Evolutionary conservation across 2,113 vertebrate species (phyloP).

Genomic region (Silurus asotus): DNA sequence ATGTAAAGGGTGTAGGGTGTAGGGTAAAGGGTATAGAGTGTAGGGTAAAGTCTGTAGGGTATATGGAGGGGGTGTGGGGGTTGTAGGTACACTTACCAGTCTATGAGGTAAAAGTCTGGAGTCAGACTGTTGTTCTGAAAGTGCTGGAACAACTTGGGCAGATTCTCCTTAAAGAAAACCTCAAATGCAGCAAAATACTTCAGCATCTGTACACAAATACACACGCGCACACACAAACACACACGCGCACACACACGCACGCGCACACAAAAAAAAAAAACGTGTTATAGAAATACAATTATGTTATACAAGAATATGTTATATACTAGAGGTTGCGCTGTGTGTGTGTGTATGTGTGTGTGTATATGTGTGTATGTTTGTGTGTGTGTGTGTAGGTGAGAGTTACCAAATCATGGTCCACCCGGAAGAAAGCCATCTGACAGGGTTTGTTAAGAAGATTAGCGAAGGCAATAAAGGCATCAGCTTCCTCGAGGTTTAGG

Average conservation of each 20-base stretch:
- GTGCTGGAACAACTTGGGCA: slow-evolving; percentile 92
- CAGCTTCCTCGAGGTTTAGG: slow-evolving; percentile 94
- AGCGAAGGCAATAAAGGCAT: slow-evolving; percentile 97
- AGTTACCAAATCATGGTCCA: slow-evolving; percentile 92
- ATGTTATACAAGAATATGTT: too few relatives aligned
- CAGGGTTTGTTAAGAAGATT: slow-evolving; percentile 98
- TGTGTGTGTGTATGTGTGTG: slow-evolving; percentile 2
- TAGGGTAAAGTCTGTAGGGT: too few relatives aligned
- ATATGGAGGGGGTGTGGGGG: not conserved
- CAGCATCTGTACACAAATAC: slow-evolving; percentile 84
- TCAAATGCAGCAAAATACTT: slow-evolving; percentile 98
- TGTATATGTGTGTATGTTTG: slow-evolving; percentile 9
- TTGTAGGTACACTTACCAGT: slow-evolving; percentile 79
- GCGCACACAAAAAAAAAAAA: too few relatives aligned
- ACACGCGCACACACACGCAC: too few relatives aligned
- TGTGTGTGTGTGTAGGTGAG: slow-evolving; percentile 34
- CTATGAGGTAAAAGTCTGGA: slow-evolving; percentile 97
- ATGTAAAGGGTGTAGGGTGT: too few relatives aligned
- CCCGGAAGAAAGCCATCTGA: slow-evolving; percentile 96
- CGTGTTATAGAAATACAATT: too few relatives aligned
- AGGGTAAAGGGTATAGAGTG: too few relatives aligned
- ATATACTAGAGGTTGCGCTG: not conserved
- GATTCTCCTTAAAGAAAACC: slow-evolving; percentile 98
- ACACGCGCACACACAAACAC: too few relatives aligned
- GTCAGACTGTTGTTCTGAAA: slow-evolving; percentile 93